phyloP scores from a whole-genome alignment of 2,797 vertebrate genomes.

The Sphenodon punctatus region DNA sequence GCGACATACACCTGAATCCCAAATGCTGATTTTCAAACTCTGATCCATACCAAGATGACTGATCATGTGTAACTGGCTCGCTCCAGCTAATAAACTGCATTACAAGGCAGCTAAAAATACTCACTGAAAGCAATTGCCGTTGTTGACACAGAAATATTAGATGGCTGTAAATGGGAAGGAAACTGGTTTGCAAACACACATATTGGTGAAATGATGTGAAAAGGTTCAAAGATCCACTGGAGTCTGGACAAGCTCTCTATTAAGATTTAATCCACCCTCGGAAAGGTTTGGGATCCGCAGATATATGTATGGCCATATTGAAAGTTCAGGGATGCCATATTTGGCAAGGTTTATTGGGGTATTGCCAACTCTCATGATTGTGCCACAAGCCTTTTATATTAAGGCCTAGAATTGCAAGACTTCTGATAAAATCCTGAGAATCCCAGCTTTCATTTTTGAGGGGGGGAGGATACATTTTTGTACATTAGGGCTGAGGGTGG shows the following conservation, averaged over 20 bases:
- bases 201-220: no score
- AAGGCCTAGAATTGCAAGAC: no score
- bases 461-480: no score
- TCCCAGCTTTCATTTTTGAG: no score
- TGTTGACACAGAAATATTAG: neutral
- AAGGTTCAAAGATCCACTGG: no score
- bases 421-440: no score
- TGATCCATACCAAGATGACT: neutral
- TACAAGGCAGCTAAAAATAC: neutral
- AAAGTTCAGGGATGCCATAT: neutral
- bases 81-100: neutral
- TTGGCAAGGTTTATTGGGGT: no score
- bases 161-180: neutral
- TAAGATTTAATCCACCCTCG: no score
- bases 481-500: no score
- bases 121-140: neutral
- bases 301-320: neutral
- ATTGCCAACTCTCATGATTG: no score
- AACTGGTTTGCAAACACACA: neutral
- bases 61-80: neutral
- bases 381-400: no score
- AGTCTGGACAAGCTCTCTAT: neutral
- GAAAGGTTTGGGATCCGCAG: no score
- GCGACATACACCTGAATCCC: neutral
- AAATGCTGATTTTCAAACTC: neutral